Conservation (phyloP, 2,888 invertebrate genomes). For the Brachynemurus nebulosus region DNA sequence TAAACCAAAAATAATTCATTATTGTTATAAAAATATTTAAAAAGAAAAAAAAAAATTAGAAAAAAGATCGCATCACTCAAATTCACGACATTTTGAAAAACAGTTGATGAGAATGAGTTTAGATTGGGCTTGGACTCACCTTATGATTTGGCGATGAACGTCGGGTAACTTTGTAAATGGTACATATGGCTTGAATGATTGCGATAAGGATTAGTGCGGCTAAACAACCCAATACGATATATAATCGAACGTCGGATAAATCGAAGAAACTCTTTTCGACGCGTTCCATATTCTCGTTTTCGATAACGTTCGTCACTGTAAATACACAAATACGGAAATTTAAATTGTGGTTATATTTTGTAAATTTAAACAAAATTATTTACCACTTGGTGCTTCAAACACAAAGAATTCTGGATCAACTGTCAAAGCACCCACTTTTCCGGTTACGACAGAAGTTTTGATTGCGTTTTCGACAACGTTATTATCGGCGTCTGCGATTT, state of each 20-base stretch:
- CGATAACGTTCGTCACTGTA: constrained; percentile 38
- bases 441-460: constrained; percentile 52
- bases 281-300: constrained; percentile 31
- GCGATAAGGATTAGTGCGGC: constrained; percentile 66
- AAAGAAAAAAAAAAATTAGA: too few relatives aligned
- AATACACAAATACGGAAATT: constrained; percentile 19
- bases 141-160: constrained; percentile 43
- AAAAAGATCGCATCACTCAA: constrained; percentile 5
- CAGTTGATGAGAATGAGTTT: neutral
- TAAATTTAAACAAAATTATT: constrained; percentile 27
- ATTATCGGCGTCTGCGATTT: constrained; percentile 23
- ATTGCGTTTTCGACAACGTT: constrained; percentile 40
- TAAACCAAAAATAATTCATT: neutral
- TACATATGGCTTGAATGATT: constrained; percentile 70
- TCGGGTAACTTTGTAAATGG: constrained; percentile 55
- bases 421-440: constrained; percentile 61
- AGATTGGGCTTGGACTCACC: constrained; percentile 33
- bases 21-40: too few relatives aligned
- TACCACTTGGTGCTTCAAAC: constrained; percentile 56
- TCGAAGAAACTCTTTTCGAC: constrained; percentile 41
- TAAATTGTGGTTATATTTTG: neutral
- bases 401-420: constrained; percentile 71
- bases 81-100: neutral
- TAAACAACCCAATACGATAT: constrained; percentile 71
- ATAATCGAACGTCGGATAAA: constrained; percentile 58